Base-by-base conservation (phyloP, 1,140 invertebrate species). In the Contarinia nasturtii region DNA sequence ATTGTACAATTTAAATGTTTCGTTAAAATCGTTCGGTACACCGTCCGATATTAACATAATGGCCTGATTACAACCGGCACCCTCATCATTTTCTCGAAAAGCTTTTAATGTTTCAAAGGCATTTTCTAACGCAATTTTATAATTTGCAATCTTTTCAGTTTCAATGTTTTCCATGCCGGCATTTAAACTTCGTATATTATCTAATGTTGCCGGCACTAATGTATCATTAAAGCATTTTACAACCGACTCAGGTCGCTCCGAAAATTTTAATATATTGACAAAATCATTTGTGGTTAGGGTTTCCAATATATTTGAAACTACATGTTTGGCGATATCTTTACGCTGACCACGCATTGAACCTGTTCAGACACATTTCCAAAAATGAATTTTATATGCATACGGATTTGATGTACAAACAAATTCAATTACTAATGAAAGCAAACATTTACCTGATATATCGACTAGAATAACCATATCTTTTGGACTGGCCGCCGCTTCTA, bases 11-110 rank as follows among this genome's bases (percentile, higher is more conserved):
- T 86, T 73, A 63, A 97, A 97, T 42, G 96, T 79, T 54, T 90
- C 82, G 56, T 91, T 81, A 64, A 83, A 93, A 57, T 85, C 88
- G 54, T 90, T 86, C 14, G 94, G 91, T 18, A 94, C 87, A 20
- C 94, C 95, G 68, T 98, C 95, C 10, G 94, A 96, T 52, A 99
- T 82, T 43, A 99, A 65, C 93, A 98, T 98, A 55, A 98, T 98
- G 10, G 92, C 93, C 67, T 74, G 72, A 60, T 74, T 74, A 61
- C 77, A 80, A 49, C 67, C 67, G 18, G 77, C 75, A n/a, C 76
- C 77, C 20, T 72, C 68, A 42, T 64, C 67, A 49, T 69, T 65
- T 51, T 61, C 64, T 53, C 75, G 71, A 53, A 73, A 75, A 14
- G 67, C 62, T 60, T 76, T 74, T 34, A 96, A 70, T 14, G 94